Base-by-base conservation (phyloP, 2,113 vertebrate species). In the Sorex fumeus region DNA sequence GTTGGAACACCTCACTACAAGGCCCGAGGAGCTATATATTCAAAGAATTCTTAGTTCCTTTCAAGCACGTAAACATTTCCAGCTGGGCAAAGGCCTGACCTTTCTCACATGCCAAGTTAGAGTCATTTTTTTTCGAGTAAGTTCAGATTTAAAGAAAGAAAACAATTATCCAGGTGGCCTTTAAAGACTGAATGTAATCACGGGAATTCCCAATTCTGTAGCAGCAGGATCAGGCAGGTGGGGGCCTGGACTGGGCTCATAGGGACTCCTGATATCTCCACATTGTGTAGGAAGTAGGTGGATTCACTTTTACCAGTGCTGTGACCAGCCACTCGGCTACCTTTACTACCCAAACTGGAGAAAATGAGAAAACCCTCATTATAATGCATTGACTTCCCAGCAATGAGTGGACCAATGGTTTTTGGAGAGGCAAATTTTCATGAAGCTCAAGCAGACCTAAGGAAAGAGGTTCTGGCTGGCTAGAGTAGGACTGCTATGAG, bases 81-180 rank as follows among this genome's bases (percentile, higher is more conserved):
- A 82, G 19, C 81, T 25, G 28, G 12, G 36, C 57, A 30, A 85
- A 6, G 53, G 28, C 66, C 92, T 94, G 82, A 93, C 79, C 93
- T 94, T 95, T 94, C 50, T 32, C 75, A 87, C 66, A 32, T 28
- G 50, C 84, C 92, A 93, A 89, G 30, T 45, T 47, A 15, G 89
- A 89, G 75, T 87, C 78, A 76, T 71, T 85, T 93, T 93, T 91
- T 72, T 94, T 74, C 93, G 74, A 91, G 89, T 94, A 93, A 72
- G 30, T 60, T 91, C 70, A 71, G 75, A 76, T 91, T 95, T 91
- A 88, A 70, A 91, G 74, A 87, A 84, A 82, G 34, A 87, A 90
- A 89, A 53, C 71, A 83, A 86, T 93, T 62, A 69, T n/a, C 64
- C 84, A 79, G 78, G 81, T 80, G 90, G 70, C 50, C 90, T 85